Conservation (phyloP, 2,888 invertebrate species). For the Girardia tigrina region DNA sequence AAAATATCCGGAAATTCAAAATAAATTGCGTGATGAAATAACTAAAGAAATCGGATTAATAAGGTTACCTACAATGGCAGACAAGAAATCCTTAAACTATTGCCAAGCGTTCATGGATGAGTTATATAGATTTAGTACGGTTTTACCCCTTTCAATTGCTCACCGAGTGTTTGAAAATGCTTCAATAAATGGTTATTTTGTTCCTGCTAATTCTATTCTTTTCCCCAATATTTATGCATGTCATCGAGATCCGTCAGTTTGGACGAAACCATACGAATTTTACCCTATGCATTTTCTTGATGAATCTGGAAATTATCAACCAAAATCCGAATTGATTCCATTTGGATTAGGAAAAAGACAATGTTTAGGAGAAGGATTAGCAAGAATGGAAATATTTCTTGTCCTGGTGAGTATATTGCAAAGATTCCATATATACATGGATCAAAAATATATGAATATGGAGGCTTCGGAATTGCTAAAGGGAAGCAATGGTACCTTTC, state of each 20-base stretch:
- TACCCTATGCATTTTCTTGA: constrained; percentile 44
- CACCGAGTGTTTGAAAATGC: constrained; percentile 35
- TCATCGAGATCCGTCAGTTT: constrained; percentile 38
- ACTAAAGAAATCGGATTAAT: constrained; percentile 34
- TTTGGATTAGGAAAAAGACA: constrained; percentile 40
- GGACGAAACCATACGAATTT: constrained; percentile 42
- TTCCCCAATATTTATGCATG: constrained; percentile 37
- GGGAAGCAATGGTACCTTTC: background rate
- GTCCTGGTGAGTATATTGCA: constrained; percentile 38
- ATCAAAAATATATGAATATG: background rate
- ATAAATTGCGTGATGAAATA: constrained; percentile 36
- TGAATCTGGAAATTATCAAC: constrained; percentile 38
- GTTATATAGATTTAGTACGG: constrained; percentile 44
- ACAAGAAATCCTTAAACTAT: constrained; percentile 37
- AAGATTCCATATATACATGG: background rate
- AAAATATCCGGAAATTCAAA: constrained; percentile 35
- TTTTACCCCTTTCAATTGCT: constrained; percentile 43
- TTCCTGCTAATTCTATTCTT: constrained; percentile 8
- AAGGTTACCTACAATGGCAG: constrained; percentile 32
- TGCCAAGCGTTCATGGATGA: constrained; percentile 40
- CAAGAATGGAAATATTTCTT: constrained; percentile 39
- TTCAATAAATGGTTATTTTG: background rate
- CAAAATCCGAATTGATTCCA: constrained; percentile 38
- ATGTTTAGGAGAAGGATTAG: constrained; percentile 38
- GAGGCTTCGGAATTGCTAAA: background rate